Percentiles rank a stretch among this genome's conserved stretches.
Conservation (phyloP, 1,140 invertebrate genomes). For the Dufourea novaeangliae region DNA sequence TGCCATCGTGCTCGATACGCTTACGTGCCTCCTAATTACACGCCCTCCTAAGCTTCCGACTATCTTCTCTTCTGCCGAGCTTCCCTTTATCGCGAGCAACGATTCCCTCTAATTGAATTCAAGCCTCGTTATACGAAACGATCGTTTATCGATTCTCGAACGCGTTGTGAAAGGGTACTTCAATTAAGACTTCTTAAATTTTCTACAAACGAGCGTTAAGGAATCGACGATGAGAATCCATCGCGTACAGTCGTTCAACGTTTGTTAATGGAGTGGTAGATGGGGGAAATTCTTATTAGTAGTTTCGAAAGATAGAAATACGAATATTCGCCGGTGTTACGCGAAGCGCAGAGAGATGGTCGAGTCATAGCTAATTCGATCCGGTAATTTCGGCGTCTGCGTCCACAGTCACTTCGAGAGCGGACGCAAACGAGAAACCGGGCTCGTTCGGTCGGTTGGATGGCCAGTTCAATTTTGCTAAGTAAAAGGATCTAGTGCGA, state of each 20-base stretch:
- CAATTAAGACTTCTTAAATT: background rate
- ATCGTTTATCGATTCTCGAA: slow-evolving; percentile 1
- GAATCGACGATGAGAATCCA: no score
- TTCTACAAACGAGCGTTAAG: no score
- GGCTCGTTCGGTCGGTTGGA: slow-evolving; percentile 45
- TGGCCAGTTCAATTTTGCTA: slow-evolving; percentile 55
- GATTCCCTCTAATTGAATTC: slow-evolving; percentile 39
- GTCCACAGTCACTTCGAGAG: background rate
- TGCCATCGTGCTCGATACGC: slow-evolving; percentile 41
- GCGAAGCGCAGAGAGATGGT: no score
- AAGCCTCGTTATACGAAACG: background rate
- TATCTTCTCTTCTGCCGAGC: background rate
- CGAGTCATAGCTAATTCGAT: background rate
- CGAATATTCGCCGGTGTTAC: background rate
- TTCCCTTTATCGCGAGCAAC: slow-evolving; percentile 5
- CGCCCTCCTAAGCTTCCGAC: background rate
- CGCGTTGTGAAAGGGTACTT: background rate
- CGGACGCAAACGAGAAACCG: slow-evolving; percentile 13
- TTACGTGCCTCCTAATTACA: slow-evolving; percentile 49
- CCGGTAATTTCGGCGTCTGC: slow-evolving; percentile 15
- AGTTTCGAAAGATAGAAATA: background rate
- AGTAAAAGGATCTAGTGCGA: slow-evolving; percentile 54
- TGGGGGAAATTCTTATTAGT: background rate
- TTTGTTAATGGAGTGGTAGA: background rate
- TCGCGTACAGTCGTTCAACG: background rate